Conservation (phyloP, 2,888 invertebrate species). For the Drosophila peninsularis region DNA sequence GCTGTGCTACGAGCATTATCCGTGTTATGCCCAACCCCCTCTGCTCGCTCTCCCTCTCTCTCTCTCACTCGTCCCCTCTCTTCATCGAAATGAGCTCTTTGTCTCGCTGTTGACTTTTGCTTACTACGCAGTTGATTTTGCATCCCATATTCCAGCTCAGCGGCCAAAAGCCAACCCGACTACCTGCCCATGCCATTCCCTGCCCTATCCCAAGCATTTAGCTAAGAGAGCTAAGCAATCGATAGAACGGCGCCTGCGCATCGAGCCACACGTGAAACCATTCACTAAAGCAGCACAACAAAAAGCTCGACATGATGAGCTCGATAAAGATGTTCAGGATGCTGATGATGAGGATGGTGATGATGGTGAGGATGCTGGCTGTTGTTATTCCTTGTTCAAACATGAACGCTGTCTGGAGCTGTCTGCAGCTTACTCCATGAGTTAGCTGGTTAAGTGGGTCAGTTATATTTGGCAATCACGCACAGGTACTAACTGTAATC, state of each 20-base stretch:
- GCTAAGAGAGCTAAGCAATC: slow-evolving; percentile 58
- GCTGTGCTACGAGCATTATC: slow-evolving; percentile 14
- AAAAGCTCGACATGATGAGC: slow-evolving; percentile 21
- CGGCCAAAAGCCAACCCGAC: slow-evolving; percentile 1
- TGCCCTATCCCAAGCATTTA: slow-evolving; percentile 70
- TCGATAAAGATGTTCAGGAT: slow-evolving; percentile 6
- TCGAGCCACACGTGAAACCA: slow-evolving; percentile 50
- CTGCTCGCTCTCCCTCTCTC: not conserved
- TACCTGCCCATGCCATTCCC: slow-evolving; percentile 26
- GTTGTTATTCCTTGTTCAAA: slow-evolving; percentile 3
- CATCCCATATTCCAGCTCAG: slow-evolving; percentile 52
- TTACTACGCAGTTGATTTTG: slow-evolving; percentile 77
- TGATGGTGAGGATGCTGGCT: not conserved
- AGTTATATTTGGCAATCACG: slow-evolving; percentile 52
- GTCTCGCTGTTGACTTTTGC: slow-evolving; percentile 67
- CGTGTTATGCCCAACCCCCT: not conserved
- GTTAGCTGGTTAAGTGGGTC: slow-evolving; percentile 42
- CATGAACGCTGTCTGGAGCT: slow-evolving; percentile 14
- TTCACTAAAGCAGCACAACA: slow-evolving; percentile 66
- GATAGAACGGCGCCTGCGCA: slow-evolving; percentile 66
- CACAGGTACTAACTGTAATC: not conserved
- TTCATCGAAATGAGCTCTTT: slow-evolving; percentile 30
- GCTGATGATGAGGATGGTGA: not conserved
- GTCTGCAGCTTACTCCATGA: not conserved
- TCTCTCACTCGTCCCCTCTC: not conserved